Conservation (phyloP, 2,888 invertebrate species). For the Rhaphigaster nebulosa region DNA sequence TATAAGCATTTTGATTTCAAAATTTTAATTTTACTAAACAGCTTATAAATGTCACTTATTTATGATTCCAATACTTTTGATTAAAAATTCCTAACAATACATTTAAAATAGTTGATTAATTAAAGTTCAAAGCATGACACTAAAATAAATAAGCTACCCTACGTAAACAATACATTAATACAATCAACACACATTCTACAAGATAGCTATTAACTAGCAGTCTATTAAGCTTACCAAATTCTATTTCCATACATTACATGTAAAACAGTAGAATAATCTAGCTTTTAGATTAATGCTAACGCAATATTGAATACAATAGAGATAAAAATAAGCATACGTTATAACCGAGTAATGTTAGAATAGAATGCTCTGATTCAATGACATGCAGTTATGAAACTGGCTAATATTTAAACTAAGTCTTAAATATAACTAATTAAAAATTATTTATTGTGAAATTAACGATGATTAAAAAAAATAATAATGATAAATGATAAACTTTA, state of each 20-base stretch:
- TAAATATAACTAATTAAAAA: background rate
- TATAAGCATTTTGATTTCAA: too few relatives aligned
- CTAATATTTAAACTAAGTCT: background rate
- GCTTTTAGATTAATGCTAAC: background rate
- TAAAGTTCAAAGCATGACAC: background rate
- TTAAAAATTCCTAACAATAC: background rate
- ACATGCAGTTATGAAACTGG: background rate
- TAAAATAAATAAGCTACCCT: background rate
- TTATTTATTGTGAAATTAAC: background rate
- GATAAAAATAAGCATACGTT: background rate
- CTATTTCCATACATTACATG: background rate
- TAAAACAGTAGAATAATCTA: background rate
- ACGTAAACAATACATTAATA: background rate
- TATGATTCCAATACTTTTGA: background rate
- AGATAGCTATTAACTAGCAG: background rate
- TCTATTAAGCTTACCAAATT: background rate
- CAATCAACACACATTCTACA: background rate
- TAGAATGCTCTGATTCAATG: background rate
- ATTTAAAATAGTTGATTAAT: background rate
- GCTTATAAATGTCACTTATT: background rate
- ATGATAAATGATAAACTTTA: background rate
- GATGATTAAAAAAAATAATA: background rate
- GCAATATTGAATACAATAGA: background rate
- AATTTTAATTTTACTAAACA: too few relatives aligned
- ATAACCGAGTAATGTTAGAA: background rate